Evolutionary conservation across 2,888 invertebrate species (phyloP).

Genomic region (Drosophila meridiana): DNA sequence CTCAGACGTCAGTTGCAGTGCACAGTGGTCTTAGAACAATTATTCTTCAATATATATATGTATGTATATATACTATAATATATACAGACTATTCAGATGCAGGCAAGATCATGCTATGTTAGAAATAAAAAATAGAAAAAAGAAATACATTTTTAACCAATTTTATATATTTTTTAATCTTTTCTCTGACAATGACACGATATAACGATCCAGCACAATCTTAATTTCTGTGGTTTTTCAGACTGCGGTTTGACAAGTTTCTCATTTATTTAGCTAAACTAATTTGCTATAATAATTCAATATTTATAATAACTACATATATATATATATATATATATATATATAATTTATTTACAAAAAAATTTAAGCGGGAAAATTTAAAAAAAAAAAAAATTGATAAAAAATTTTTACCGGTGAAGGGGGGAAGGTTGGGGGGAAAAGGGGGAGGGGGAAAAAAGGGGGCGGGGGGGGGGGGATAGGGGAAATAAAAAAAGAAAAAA

Average conservation of each 20-base stretch:
- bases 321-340: background rate
- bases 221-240: background rate
- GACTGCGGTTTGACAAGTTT: slow-evolving; percentile 6
- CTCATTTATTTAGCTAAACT: background rate
- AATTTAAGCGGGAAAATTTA: too few relatives aligned
- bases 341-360: too few relatives aligned
- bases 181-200: slow-evolving; percentile 16
- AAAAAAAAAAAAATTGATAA: too few relatives aligned
- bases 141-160: background rate
- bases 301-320: background rate
- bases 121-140: background rate
- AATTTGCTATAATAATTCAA: too few relatives aligned
- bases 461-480: too few relatives aligned
- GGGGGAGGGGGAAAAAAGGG: too few relatives aligned
- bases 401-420: too few relatives aligned
- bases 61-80: slow-evolving; percentile 2
- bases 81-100: background rate
- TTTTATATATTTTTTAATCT: background rate
- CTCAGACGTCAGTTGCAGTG: slow-evolving; percentile 3
- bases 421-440: too few relatives aligned
- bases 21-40: slow-evolving; percentile 41
- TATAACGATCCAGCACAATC: slow-evolving; percentile 13
- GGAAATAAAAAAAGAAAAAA: too few relatives aligned
- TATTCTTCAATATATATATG: slow-evolving; percentile 9
- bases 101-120: background rate